Evolutionary conservation across 1,140 invertebrate genomes (phyloP).

Genomic region (Drosophila lacertosa): DNA sequence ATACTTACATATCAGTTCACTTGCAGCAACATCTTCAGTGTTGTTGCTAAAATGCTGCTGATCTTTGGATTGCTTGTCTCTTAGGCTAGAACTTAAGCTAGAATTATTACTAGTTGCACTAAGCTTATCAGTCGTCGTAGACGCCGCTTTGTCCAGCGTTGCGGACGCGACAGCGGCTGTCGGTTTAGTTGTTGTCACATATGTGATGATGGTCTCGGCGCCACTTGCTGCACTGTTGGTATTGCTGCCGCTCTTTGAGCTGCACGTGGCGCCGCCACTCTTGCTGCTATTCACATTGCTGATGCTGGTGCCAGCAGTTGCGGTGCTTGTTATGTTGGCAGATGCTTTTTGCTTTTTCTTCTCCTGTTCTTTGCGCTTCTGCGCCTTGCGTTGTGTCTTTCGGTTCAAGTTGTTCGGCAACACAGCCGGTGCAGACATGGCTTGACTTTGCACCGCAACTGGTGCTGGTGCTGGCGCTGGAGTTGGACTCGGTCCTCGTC

Average conservation of each 20-base stretch:
- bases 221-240: slow-evolving; percentile 8
- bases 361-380: slow-evolving; percentile 64
- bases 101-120: slow-evolving; percentile 80
- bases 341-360: slow-evolving; percentile 64
- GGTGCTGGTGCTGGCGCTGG: background rate
- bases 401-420: slow-evolving; percentile 27
- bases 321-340: slow-evolving; percentile 14
- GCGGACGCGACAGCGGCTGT: slow-evolving; percentile 43
- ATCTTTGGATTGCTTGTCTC: slow-evolving; percentile 61
- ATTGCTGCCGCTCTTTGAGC: slow-evolving; percentile 17
- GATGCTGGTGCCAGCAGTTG: slow-evolving; percentile 16
- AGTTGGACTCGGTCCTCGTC: background rate
- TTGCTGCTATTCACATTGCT: slow-evolving; percentile 10
- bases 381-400: slow-evolving; percentile 55
- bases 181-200: slow-evolving; percentile 37
- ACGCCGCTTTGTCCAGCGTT: slow-evolving; percentile 32
- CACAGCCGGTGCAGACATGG: slow-evolving; percentile 16
- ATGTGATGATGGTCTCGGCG: slow-evolving; percentile 24
- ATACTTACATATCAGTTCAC: slow-evolving; percentile 36
- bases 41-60: slow-evolving; percentile 24
- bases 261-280: background rate
- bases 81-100: slow-evolving; percentile 76
- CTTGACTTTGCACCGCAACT: background rate
- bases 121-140: slow-evolving; percentile 74
- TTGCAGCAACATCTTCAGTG: slow-evolving; percentile 31